These are phyloP conservation scores for Erebia ligea DNA, from an alignment of 2,888 invertebrate species.

Conservation along the genomic window DNA sequence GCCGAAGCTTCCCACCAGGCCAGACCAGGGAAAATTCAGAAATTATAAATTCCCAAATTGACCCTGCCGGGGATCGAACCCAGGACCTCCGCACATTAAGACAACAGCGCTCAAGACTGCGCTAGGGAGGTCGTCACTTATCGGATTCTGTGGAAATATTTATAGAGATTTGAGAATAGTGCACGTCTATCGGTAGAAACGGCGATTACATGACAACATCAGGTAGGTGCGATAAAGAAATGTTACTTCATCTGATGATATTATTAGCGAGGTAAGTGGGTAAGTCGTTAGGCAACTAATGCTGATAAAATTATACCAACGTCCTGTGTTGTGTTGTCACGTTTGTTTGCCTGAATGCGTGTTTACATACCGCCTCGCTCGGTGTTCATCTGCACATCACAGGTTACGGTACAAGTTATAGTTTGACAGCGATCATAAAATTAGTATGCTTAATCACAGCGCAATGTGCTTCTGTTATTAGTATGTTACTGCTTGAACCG, in stretches of 20 bases:
- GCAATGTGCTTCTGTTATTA: no score
- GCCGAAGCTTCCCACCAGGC: no score
- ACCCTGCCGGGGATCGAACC: no score
- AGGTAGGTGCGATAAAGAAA: conserved; percentile 15
- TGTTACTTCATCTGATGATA: conserved; percentile 25
- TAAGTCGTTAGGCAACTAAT: conserved; percentile 32
- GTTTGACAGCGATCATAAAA: not conserved
- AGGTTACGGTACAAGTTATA: conserved; percentile 3
- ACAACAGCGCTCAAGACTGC: no score
- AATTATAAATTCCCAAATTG: no score
- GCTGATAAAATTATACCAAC: conserved; percentile 28
- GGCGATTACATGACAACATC: conserved; percentile 1
- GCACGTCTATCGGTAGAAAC: not conserved
- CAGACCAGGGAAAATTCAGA: no score
- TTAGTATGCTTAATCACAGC: not conserved
- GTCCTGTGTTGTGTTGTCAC: conserved; percentile 40
- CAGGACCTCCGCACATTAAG: no score
- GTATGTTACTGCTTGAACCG: no score
- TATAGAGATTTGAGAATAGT: not conserved
- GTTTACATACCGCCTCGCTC: conserved; percentile 52
- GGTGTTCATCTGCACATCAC: conserved; percentile 33
- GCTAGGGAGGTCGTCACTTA: no score
- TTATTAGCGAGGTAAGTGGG: not conserved
- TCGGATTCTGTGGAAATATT: no score
- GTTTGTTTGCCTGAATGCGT: conserved; percentile 57